Conservation (phyloP, 1,140 invertebrate species). For the Cyclina sinensis region DNA sequence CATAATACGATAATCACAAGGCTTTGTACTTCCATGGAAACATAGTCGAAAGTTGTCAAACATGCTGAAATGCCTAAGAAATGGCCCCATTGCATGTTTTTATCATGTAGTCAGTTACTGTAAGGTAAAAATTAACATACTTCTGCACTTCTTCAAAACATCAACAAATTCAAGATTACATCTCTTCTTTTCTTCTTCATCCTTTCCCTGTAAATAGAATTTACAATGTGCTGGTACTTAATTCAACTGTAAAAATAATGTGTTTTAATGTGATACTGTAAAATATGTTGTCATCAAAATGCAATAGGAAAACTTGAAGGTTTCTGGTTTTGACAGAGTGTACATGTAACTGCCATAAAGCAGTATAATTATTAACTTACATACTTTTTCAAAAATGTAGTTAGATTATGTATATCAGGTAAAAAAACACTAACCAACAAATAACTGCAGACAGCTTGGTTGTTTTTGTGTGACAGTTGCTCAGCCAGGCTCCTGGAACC, state of each 20-base stretch:
- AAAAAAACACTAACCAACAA: not conserved
- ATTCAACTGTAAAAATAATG: not conserved
- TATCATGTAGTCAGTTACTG: not conserved
- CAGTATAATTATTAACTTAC: not conserved
- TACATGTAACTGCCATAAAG: not conserved
- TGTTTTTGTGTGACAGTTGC: not conserved
- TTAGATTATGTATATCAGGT: not conserved
- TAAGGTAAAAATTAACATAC: not conserved
- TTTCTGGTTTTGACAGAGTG: not conserved
- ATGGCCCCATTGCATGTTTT: not conserved
- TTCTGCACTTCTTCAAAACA: constrained; percentile 3
- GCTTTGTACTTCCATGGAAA: not conserved
- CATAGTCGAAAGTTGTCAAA: not conserved
- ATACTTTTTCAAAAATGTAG: not conserved
- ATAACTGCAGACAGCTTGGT: not conserved
- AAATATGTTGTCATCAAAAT: not conserved
- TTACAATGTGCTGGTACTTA: not conserved
- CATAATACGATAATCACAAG: not conserved
- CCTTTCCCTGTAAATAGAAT: not conserved
- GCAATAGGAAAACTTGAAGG: not conserved
- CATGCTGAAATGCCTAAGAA: not conserved
- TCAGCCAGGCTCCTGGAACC: not conserved
- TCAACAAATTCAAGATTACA: not conserved
- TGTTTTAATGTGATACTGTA: not conserved
- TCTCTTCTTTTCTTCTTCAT: not conserved